Conservation (phyloP, 1,140 invertebrate genomes). For the Apocrypta bakeri region DNA sequence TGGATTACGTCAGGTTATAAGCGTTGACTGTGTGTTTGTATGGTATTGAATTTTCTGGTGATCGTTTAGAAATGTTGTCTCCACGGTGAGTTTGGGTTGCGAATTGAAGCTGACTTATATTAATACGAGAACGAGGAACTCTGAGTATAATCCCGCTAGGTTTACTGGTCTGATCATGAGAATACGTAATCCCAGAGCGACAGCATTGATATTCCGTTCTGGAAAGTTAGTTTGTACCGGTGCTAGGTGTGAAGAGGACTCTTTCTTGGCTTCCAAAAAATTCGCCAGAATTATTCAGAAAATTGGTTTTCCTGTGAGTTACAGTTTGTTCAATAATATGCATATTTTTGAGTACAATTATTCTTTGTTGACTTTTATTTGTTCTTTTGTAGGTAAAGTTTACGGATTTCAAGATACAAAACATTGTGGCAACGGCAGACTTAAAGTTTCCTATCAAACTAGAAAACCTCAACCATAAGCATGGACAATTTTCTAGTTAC, state of each 20-base stretch:
- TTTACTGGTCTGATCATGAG: constrained; percentile 99
- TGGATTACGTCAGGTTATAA: not conserved
- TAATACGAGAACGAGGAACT: constrained; percentile 96
- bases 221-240: constrained; percentile 99
- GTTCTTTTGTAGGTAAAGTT: constrained; percentile 86
- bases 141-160: constrained; percentile 98
- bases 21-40: not conserved
- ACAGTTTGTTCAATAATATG: not conserved
- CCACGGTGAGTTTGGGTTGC: constrained; percentile 93
- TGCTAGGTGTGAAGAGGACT: constrained; percentile 96
- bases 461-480: constrained; percentile 94
- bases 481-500: constrained; percentile 93
- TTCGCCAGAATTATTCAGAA: constrained; percentile 99
- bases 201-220: constrained; percentile 97
- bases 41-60: not conserved
- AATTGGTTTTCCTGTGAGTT: constrained; percentile 92
- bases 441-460: constrained; percentile 97
- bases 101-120: constrained; percentile 92
- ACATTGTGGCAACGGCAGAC: constrained; percentile 99
- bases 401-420: constrained; percentile 98
- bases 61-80: constrained; percentile 90
- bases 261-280: constrained; percentile 94
- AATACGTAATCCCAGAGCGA: constrained; percentile 96
- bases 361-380: constrained; percentile 58
- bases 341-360: not conserved